Percentiles rank a stretch among this genome's conserved stretches.
Conservation (phyloP, 2,888 invertebrate genomes). For the Hirtodrosophila alboralis region DNA sequence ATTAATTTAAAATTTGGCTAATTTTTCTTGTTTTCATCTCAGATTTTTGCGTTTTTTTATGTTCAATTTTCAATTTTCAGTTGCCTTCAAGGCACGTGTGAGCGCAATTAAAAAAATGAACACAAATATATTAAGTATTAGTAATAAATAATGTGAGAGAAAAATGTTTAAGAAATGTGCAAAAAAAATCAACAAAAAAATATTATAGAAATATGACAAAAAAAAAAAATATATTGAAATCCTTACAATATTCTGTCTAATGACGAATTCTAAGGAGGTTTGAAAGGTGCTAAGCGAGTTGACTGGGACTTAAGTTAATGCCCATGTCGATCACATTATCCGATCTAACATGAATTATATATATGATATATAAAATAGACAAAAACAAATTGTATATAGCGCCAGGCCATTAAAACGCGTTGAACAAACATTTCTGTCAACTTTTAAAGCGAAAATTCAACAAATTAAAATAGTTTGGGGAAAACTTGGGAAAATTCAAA, state of each 20-base stretch:
- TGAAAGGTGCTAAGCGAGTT: neutral
- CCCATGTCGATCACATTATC: constrained; percentile 48
- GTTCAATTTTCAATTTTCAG: constrained; percentile 8
- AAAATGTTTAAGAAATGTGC: constrained; percentile 37
- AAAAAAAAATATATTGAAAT: neutral
- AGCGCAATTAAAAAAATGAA: constrained; percentile 65
- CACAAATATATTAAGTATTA: constrained; percentile 70
- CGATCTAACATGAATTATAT: no score
- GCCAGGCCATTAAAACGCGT: constrained; percentile 62
- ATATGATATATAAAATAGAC: neutral
- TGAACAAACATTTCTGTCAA: constrained; percentile 75
- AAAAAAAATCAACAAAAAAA: constrained; percentile 20
- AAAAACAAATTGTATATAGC: constrained; percentile 35
- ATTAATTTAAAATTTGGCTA: no score
- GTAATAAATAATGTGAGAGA: constrained; percentile 67
- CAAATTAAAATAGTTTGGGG: constrained; percentile 76
- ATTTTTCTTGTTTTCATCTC: constrained; percentile 6
- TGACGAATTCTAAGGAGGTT: constrained; percentile 16
- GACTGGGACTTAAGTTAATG: constrained; percentile 42
- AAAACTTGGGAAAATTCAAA: constrained; percentile 30
- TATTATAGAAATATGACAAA: constrained; percentile 22
- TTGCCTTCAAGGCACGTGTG: constrained; percentile 62
- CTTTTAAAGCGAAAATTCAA: constrained; percentile 65
- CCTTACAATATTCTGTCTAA: neutral
- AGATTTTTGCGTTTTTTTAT: no score